Evolutionary conservation across 2,113 vertebrate species (phyloP), one percentile per base, ranked within the genome.

Genomic region (Pionites leucogaster): DNA sequence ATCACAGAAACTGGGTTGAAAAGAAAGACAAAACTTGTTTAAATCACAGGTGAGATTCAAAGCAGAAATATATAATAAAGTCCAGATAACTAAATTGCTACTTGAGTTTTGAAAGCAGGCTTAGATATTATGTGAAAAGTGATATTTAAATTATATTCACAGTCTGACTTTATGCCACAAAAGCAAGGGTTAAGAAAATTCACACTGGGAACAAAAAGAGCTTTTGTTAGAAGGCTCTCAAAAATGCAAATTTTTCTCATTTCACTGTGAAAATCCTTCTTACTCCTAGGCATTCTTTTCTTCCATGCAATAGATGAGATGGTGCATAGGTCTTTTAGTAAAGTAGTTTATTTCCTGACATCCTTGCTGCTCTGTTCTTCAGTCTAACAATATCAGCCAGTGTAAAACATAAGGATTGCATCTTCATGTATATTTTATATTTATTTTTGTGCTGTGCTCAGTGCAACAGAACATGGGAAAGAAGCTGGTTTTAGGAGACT

Each of bases 1-100:
- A 77, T 97, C 88, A 94, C 68, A 86, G 93, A 97, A 97, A 96
- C 71, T 87, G 59, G 44, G 94, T 90, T 95, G 92, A 97, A 97
- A 97, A 94, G 79, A 95, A 96, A 96, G 86, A 93, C n/a, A 95
- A 97, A 97, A 91, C 70, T 59, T 89, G 50, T 87, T 96, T 94
- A 95, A 94, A 95, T 96, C 62, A 95, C 88, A 94, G 63, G 87
- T 82, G 79, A 96, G 62, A 86, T 92, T 65, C 92, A 53, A 96
- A 96, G 50, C 83, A 90, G 84, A 89, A 95, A 80, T 90, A 94
- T 72, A 80, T 93, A 96, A 97, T 95, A 94, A 95, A 95, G 60
- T 86, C 75, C 90, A 97, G 91, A 93, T 97, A 97, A 88, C 86
- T 91, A 96, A 97, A 97, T 69, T 94, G 59, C 80, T 97, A 97